Conservation (phyloP, 2,797 vertebrate genomes). For the Sebastes dallii region DNA sequence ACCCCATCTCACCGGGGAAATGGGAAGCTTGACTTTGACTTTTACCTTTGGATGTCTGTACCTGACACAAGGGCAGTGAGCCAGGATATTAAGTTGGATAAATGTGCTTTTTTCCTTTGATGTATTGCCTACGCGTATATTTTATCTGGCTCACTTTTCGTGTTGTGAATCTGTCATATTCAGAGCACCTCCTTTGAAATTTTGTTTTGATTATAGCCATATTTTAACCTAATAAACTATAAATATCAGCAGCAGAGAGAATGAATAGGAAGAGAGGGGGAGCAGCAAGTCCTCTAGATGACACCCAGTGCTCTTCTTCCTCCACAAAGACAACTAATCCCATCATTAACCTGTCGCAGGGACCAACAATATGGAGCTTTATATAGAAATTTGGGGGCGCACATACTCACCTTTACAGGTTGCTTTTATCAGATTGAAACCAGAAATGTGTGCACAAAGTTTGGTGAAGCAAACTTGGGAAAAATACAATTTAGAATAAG, state of each 20-base stretch:
- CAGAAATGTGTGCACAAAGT: not conserved
- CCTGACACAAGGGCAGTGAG: constrained; percentile 64
- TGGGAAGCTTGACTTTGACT: constrained; percentile 72
- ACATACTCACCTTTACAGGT: not conserved
- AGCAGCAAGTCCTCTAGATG: constrained; percentile 36
- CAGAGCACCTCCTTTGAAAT: constrained; percentile 48
- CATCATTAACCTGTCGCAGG: constrained; percentile 61
- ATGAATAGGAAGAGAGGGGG: not conserved
- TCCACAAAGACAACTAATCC: constrained; percentile 61
- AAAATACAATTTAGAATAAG: not conserved
- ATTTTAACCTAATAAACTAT: constrained; percentile 55
- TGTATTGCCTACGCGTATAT: constrained; percentile 47
- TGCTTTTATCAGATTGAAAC: not conserved
- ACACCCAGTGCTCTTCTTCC: constrained; percentile 40
- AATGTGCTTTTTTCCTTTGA: constrained; percentile 58
- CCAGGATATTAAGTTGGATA: constrained; percentile 69
- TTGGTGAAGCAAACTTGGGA: not conserved
- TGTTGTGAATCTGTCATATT: constrained; percentile 65
- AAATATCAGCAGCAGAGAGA: constrained; percentile 40
- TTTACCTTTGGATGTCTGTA: constrained; percentile 65
- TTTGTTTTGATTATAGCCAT: constrained; percentile 59
- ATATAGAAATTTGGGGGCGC: not conserved
- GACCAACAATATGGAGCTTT: not conserved
- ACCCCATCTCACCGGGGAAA: constrained; percentile 55
- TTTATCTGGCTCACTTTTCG: constrained; percentile 52